Evolutionary conservation across 2,797 vertebrate genomes (phyloP).

Genomic region (Xiphorhynchus erythropygius): DNA sequence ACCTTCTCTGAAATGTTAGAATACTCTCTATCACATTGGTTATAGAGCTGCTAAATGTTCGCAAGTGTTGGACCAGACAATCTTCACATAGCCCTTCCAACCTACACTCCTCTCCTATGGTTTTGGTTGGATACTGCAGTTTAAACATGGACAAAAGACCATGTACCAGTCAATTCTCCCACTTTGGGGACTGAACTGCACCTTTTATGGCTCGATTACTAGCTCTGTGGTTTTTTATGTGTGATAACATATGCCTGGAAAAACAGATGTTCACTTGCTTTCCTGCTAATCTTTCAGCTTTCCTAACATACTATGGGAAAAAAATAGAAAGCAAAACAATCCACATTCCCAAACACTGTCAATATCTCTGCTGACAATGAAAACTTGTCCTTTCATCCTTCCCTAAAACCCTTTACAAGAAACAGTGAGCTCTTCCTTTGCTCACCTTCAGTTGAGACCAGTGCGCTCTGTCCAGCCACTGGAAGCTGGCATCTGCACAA

Average conservation of each 20-base stretch:
- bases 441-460: neutral
- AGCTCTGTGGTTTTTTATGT: neutral
- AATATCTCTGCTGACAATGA: neutral
- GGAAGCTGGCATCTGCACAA: neutral
- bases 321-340: neutral
- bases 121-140: neutral
- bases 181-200: neutral
- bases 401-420: neutral
- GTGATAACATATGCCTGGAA: neutral
- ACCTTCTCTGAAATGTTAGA: neutral
- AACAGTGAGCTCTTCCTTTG: neutral
- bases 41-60: neutral
- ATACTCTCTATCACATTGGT: neutral
- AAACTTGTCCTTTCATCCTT: constrained; percentile 13
- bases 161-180: neutral
- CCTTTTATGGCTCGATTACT: neutral
- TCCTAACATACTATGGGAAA: neutral
- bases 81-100: neutral
- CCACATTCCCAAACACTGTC: neutral
- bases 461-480: neutral
- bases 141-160: neutral
- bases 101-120: neutral
- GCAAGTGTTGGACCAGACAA: neutral
- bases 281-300: neutral
- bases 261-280: neutral